A percentile compares a stretch with the other conserved stretches of the same genome.
Conservation (phyloP, 2,113 vertebrate species). For the Cinclus cinclus region DNA sequence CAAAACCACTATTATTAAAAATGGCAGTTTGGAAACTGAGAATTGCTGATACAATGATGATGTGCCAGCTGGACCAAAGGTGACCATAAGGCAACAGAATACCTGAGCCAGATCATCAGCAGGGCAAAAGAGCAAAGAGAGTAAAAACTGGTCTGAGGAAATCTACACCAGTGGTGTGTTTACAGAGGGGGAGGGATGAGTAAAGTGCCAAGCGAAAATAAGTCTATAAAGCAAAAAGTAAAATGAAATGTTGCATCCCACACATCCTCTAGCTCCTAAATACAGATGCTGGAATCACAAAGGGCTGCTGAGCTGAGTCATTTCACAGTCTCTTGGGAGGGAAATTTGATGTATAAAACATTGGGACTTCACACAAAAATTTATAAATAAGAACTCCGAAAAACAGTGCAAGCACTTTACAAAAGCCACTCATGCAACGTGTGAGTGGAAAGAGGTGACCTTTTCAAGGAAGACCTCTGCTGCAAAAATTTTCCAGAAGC, state of each 20-base stretch:
- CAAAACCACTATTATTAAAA: conserved; percentile 17
- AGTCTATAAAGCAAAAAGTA: conserved; percentile 57
- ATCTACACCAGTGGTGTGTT: background rate
- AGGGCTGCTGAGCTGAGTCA: conserved; percentile 65
- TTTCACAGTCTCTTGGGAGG: conserved; percentile 1
- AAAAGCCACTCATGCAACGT: background rate
- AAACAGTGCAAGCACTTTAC: background rate
- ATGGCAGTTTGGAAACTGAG: background rate
- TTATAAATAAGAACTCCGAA: conserved; percentile 26
- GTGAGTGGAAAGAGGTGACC: background rate
- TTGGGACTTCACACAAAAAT: background rate
- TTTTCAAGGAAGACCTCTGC: background rate
- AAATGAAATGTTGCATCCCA: conserved; percentile 47
- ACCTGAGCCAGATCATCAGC: conserved; percentile 49
- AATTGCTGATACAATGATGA: background rate
- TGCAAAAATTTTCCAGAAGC: background rate
- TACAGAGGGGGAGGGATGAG: conserved; percentile 1
- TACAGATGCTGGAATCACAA: conserved; percentile 55
- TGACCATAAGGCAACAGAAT: conserved; percentile 4
- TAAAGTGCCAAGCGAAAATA: conserved; percentile 25
- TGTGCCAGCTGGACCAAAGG: background rate
- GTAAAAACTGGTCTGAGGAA: conserved; percentile 12
- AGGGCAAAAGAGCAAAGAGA: conserved; percentile 28
- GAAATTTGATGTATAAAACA: conserved; percentile 41
- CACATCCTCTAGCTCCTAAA: conserved; percentile 57